Conservation (phyloP, 2,113 vertebrate genomes). For the Dryoscopus gambensis region DNA sequence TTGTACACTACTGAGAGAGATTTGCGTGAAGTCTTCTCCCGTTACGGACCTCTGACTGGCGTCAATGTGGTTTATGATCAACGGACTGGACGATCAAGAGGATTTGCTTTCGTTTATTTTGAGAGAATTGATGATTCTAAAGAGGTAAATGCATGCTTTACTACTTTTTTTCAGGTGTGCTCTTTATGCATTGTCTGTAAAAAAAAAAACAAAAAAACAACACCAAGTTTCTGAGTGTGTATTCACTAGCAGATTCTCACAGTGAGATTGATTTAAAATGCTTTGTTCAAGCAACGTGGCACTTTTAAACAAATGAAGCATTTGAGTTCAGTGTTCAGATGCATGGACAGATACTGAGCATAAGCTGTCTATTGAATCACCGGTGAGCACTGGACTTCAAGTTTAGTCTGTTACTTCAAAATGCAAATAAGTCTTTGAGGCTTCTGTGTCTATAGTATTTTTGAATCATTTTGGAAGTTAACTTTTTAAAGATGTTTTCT, state of each 20-base stretch:
- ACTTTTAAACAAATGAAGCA: not conserved
- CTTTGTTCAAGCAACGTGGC: not conserved
- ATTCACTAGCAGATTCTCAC: not conserved
- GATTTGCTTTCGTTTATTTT: slow-evolving; percentile 94
- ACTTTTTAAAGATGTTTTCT: not conserved
- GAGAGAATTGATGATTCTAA: slow-evolving; percentile 92
- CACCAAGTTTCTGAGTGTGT: not conserved
- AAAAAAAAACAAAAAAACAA: no score
- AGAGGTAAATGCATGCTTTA: slow-evolving; percentile 76
- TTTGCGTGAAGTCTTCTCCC: slow-evolving; percentile 92
- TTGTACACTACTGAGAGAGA: slow-evolving; percentile 93
- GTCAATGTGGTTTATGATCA: slow-evolving; percentile 96
- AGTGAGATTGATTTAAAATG: not conserved
- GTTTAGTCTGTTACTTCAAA: not conserved
- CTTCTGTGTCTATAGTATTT: not conserved
- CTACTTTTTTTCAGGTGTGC: not conserved
- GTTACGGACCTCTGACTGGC: slow-evolving; percentile 86
- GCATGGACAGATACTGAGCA: not conserved
- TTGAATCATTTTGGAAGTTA: not conserved
- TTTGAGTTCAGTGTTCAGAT: not conserved
- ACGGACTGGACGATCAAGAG: slow-evolving; percentile 88
- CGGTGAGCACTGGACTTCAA: not conserved
- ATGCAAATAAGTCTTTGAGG: not conserved
- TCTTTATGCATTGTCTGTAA: not conserved
- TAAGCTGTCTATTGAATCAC: not conserved